Evolutionary conservation across 2,113 vertebrate genomes (phyloP).

Genomic region (Rhea pennata): DNA sequence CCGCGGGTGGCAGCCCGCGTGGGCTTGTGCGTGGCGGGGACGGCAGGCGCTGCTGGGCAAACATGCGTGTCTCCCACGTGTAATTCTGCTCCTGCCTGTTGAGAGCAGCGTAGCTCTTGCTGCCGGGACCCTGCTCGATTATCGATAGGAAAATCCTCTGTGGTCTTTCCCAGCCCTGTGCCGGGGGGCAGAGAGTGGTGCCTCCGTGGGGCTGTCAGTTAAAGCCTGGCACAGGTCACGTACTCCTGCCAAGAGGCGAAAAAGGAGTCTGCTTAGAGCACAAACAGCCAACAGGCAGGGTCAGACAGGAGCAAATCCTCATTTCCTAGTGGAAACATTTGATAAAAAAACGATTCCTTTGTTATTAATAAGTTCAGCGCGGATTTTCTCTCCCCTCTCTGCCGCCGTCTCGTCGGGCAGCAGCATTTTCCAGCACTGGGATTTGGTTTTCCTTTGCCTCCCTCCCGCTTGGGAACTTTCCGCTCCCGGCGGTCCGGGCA

Average conservation of each 20-base stretch:
- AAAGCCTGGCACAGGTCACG: neutral
- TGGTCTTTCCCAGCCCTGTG: neutral
- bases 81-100: neutral
- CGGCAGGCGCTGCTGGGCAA: neutral
- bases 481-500: neutral
- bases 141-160: neutral
- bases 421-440: neutral
- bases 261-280: neutral
- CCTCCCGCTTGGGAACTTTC: neutral
- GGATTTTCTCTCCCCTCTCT: neutral
- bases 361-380: constrained; percentile 56
- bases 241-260: neutral
- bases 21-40: neutral
- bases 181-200: neutral
- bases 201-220: neutral
- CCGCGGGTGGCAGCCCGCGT: too few relatives aligned
- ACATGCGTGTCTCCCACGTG: neutral
- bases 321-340: constrained; percentile 61
- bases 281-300: neutral
- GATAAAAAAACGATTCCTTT: constrained; percentile 36
- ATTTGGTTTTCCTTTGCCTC: neutral
- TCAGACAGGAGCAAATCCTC: constrained; percentile 47
- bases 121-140: neutral
- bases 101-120: neutral
- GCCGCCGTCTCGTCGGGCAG: neutral